Conservation (phyloP, 2,888 invertebrate genomes). For the Drosophila bunnanda region DNA sequence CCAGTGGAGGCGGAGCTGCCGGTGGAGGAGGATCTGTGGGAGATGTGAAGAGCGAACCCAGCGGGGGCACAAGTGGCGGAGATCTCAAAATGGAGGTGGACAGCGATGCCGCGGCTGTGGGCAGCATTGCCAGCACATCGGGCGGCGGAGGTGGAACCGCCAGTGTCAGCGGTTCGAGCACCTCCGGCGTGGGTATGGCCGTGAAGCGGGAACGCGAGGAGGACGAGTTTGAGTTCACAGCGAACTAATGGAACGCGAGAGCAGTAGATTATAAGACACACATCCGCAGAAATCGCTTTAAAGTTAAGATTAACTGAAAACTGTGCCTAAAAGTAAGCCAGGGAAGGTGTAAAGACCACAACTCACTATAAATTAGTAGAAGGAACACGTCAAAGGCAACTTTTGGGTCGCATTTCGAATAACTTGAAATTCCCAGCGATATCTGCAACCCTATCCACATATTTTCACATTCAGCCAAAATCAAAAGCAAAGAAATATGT, state of each 20-base stretch:
- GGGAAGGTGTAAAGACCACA: too few species aligned
- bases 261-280: not conserved
- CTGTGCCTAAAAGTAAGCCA: not conserved
- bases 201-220: constrained; percentile 89
- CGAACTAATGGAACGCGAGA: constrained; percentile 45
- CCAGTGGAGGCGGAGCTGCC: not conserved
- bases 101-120: constrained; percentile 78
- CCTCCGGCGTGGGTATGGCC: constrained; percentile 28
- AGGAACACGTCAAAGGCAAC: not conserved
- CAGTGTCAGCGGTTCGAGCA: constrained; percentile 34
- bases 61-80: not conserved
- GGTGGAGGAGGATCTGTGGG: constrained; percentile 35
- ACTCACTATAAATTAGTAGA: not conserved
- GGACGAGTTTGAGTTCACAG: constrained; percentile 85
- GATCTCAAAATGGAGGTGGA: constrained; percentile 88
- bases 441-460: not conserved
- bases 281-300: not conserved
- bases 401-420: not conserved
- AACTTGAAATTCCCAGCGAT: not conserved
- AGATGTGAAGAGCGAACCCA: constrained; percentile 53
- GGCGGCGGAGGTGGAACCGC: constrained; percentile 10
- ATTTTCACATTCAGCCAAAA: constrained; percentile 2
- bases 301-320: not conserved
- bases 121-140: constrained; percentile 73
- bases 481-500: not conserved